Evolutionary conservation across 2,113 vertebrate genomes (phyloP).

Genomic region (Notiomystis cincta): DNA sequence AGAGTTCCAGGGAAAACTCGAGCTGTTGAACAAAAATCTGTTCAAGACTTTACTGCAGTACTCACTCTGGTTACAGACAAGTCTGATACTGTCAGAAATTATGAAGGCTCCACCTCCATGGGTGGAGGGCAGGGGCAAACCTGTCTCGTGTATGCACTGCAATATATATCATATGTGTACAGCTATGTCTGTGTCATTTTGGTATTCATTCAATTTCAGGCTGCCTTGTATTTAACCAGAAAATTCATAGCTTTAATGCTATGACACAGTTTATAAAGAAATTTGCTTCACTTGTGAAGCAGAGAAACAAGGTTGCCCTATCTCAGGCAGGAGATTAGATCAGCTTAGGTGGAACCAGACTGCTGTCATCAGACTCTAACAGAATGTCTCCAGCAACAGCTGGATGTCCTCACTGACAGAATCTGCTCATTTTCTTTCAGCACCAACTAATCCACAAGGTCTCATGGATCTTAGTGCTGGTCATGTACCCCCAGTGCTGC

Average conservation of each 20-base stretch:
- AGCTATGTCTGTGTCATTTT: not conserved
- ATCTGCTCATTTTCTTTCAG: rapidly evolving
- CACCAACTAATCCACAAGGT: not conserved
- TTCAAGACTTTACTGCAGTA: not conserved
- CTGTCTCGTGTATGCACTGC: not conserved
- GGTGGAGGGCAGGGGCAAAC: not conserved
- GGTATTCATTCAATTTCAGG: not conserved
- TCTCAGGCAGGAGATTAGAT: not conserved
- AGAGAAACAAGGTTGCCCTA: not conserved
- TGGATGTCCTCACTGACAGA: not conserved
- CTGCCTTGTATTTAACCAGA: not conserved
- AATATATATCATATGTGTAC: not conserved
- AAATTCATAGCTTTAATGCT: not conserved
- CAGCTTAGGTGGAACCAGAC: not conserved
- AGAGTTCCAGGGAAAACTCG: not conserved
- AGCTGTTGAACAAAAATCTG: not conserved
- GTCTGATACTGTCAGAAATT: not conserved
- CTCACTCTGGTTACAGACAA: not conserved
- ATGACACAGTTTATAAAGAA: not conserved
- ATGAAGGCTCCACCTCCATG: not conserved
- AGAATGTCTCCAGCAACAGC: not conserved
- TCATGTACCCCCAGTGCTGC: not conserved
- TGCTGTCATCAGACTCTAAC: not conserved
- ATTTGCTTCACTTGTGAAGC: not conserved
- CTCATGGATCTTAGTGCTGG: not conserved